Percentiles rank a stretch among this genome's conserved stretches.
Conservation (phyloP, 2,888 invertebrate genomes). For the Hecatera dysodea region DNA sequence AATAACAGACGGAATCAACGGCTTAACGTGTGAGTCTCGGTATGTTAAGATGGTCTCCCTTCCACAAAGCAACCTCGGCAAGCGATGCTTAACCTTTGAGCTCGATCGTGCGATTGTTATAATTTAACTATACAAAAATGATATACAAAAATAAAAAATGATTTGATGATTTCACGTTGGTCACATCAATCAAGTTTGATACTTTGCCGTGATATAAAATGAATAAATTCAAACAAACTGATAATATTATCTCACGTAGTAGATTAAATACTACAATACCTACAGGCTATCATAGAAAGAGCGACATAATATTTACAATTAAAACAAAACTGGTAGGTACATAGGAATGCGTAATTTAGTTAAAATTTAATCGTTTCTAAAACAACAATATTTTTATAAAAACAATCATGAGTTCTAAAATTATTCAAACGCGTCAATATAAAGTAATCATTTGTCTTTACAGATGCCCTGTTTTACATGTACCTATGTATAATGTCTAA, state of each 20-base stretch:
- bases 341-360: neutral
- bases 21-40: no score
- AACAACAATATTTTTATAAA: neutral
- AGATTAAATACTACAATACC: neutral
- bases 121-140: no score
- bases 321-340: no score
- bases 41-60: no score
- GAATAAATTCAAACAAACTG: constrained; percentile 4
- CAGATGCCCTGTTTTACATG: neutral
- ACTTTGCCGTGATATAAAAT: neutral
- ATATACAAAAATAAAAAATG: neutral
- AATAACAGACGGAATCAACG: no score
- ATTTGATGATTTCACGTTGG: neutral
- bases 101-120: no score
- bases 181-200: neutral
- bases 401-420: neutral
- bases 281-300: neutral
- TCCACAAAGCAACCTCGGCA: no score
- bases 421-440: neutral
- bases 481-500: neutral
- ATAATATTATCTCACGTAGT: constrained; percentile 8
- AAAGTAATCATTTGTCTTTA: neutral
- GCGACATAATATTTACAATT: neutral
- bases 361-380: neutral
- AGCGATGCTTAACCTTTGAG: no score